These are phyloP conservation scores for Tipula helvola DNA, from an alignment of 2,888 invertebrate genomes.

Conservation along the genomic window DNA sequence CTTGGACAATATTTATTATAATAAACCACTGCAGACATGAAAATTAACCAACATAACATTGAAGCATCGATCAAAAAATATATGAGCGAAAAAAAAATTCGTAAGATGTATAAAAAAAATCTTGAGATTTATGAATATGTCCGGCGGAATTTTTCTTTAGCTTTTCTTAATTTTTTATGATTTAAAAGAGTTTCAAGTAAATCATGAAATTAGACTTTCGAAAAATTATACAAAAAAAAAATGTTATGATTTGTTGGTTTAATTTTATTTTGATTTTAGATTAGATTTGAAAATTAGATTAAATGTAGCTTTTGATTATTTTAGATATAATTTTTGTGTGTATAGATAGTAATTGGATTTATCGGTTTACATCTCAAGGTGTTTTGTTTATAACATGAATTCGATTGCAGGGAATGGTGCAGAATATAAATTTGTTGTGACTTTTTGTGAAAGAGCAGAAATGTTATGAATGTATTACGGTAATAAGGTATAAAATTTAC, in stretches of 20 bases:
- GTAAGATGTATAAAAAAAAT: background rate
- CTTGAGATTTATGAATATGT: slow-evolving; percentile 4
- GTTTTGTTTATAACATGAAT: background rate
- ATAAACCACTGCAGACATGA: background rate
- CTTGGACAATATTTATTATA: background rate
- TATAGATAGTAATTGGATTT: background rate
- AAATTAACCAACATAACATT: background rate
- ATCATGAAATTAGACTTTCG: background rate
- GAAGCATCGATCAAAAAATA: background rate
- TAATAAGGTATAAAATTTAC: too few relatives aligned
- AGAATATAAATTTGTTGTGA: background rate
- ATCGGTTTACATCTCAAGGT: background rate
- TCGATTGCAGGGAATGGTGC: background rate
- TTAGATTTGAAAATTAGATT: background rate
- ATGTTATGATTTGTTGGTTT: background rate
- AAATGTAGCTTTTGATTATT: background rate
- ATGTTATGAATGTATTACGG: too few relatives aligned
- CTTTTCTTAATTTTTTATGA: background rate
- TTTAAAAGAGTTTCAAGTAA: background rate
- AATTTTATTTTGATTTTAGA: background rate
- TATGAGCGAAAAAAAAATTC: background rate
- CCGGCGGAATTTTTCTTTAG: background rate
- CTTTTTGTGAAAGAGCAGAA: too few relatives aligned
- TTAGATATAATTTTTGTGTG: background rate
- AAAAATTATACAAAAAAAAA: background rate